Evolutionary conservation across 2,888 invertebrate genomes (phyloP), one percentile per base, ranked within the genome.

Genomic region (Drosophila borborema): DNA sequence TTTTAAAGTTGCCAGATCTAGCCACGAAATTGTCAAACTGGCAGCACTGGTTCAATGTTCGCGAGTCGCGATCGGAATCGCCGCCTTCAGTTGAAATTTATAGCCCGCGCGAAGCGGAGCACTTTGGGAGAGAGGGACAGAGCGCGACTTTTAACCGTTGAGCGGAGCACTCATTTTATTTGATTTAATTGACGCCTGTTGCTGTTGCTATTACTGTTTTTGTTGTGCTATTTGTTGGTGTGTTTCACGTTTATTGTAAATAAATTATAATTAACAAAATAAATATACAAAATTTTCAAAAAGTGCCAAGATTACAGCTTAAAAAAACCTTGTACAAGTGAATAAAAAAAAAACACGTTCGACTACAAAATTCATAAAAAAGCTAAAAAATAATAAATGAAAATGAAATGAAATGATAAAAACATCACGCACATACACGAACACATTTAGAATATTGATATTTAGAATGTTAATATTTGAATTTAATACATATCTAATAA

Each of bases 141-240:
- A 48, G 75, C 61, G 66, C 62, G 61, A 38, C 43, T 34, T 55
- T 59, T 0, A 61, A 66, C 61, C 62, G 45, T 51, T 64, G 45
- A 59, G 61, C 80, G 59, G 64, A 67, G 76, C 59, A 77, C 72
- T 67, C 62, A 56, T 64, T 71, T 71, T 51, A 60, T 72, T 78
- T 80, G 69, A 78, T 76, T 78, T 64, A 80, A 78, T 78, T 78
- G 76, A 78, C 80, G 78, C 72, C 66, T 78, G 68, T 80, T 69
- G 64, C 55, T 72, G 36, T 23, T 23, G 23, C 28, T 60, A 2
- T 16, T 40, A 12, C 45, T 63, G 58, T 49, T 34, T 56, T 55
- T 61, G 68, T 53, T 60, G 53, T 53, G 14, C n/a, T 61, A 49
- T 60, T 61, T 45, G 49, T 14, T 71, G 61, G 67, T 66, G 71